Evolutionary conservation across 1,140 invertebrate genomes (phyloP), one percentile per base, ranked within the genome.

Genomic region (Penaeus chinensis): DNA sequence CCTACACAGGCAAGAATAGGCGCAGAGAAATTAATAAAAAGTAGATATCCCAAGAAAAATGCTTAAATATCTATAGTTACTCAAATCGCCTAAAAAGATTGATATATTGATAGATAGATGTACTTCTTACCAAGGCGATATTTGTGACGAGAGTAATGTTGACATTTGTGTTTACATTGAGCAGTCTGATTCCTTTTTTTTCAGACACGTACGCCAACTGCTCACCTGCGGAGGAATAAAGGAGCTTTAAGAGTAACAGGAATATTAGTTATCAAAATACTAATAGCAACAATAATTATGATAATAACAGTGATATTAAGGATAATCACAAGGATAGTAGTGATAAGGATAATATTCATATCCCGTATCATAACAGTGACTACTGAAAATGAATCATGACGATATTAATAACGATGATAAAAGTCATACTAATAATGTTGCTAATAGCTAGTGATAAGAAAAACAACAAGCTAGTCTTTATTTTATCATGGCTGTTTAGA

Each of bases 151-250:
- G 85, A 13, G 89, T 89, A 18, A 66, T 79, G 80, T 89, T 89
- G 77, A 83, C 22, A 63, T 82, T 81, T 37, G 84, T 82, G 76
- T 54, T 66, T 5, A 79, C 79, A 82, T 89, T 74, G 18, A 89
- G 85, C 10, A 89, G 77, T 20, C 85, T 71, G 54, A 89, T 85
- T 5, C 89, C 89, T 20, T 87, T 82, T 5, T 71, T 79, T 74
- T 89, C 89, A 18, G 89, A 87, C 74, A 87, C 63, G 85, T 87
- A 89, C 47, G 85, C 89, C 85, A 89, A 77, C 82, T 89, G 82
- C n/a, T 87, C 24, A 2, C 66, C 89, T 89, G 89, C 27, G 0
- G 10, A 47, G 20, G 20, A 69, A 16, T 19, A 24, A 19, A 18
- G 2, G 4, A 77, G 54, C 54, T 13, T 54, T 54, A 54, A 16